Evolutionary conservation across 1,140 invertebrate genomes (phyloP).

Genomic region (Pogonus chalceus): DNA sequence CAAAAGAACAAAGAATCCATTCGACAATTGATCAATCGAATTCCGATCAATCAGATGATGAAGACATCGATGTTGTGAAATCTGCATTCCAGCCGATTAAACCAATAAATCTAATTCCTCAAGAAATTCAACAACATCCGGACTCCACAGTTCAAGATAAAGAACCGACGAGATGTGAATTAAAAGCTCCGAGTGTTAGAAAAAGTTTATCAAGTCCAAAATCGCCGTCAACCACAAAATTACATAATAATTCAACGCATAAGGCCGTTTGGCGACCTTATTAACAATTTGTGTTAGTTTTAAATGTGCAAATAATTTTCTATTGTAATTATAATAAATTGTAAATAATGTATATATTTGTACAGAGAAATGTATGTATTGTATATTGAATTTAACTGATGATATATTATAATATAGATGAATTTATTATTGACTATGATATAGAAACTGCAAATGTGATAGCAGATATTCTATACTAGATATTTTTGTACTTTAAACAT

Average conservation of each 20-base stretch:
- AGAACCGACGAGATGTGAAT: constrained; percentile 37
- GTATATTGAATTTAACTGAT: constrained; percentile 14
- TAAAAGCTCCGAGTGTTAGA: constrained; percentile 49
- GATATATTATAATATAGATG: constrained; percentile 13
- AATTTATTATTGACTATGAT: constrained; percentile 8
- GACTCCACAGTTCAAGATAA: constrained; percentile 48
- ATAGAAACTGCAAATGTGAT: constrained; percentile 32
- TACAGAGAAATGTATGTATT: constrained; percentile 13
- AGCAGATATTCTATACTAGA: constrained; percentile 30
- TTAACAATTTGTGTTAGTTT: constrained; percentile 32
- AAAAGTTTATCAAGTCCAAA: constrained; percentile 36
- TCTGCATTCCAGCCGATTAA: constrained; percentile 58
- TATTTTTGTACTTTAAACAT: constrained; percentile 32
- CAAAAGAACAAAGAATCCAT: constrained; percentile 42
- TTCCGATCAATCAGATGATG: constrained; percentile 48
- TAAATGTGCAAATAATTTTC: constrained; percentile 15
- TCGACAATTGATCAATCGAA: constrained; percentile 48
- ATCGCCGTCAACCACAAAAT: constrained; percentile 46
- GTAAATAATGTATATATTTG: not conserved
- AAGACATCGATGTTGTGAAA: constrained; percentile 62
- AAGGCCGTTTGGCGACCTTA: constrained; percentile 70
- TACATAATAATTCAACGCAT: constrained; percentile 40
- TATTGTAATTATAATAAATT: too few relatives aligned
- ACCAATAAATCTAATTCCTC: constrained; percentile 35
- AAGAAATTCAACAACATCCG: constrained; percentile 40